Conservation (phyloP, 2,797 vertebrate genomes). For the Diplodus sargus region DNA sequence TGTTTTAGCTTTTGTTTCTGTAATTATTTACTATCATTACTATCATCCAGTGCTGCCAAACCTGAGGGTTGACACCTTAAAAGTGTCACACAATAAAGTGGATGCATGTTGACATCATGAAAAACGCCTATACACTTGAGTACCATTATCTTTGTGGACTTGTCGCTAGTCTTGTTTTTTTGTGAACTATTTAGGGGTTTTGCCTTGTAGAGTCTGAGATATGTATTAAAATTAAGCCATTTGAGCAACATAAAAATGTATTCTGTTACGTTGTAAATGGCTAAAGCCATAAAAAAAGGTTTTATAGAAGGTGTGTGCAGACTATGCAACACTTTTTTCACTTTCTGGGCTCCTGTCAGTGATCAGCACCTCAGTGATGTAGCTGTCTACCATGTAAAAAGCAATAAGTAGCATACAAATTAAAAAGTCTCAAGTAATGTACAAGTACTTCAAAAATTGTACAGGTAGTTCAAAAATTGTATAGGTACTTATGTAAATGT, state of each 20-base stretch:
- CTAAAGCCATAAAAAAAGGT: no score
- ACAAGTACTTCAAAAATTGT: no score
- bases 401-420: no score
- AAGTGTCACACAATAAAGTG: neutral
- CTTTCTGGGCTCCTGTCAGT: no score
- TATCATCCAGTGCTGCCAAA: neutral
- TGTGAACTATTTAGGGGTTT: neutral
- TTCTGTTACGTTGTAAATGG: neutral
- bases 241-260: neutral
- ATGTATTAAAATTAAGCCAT: neutral
- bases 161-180: neutral
- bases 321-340: no score
- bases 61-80: accelerated
- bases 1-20: neutral
- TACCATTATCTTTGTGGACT: neutral
- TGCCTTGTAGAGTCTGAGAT: neutral
- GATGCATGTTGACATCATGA: no score
- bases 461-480: no score
- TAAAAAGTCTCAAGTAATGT: no score
- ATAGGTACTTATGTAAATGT: no score
- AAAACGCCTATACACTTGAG: neutral
- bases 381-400: neutral
- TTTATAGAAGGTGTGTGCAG: no score
- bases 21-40: neutral
- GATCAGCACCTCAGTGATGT: no score